These are phyloP conservation scores for Acropora tenuis DNA, from an alignment of 64 coral and sea anemone species.

Conservation along the genomic window DNA sequence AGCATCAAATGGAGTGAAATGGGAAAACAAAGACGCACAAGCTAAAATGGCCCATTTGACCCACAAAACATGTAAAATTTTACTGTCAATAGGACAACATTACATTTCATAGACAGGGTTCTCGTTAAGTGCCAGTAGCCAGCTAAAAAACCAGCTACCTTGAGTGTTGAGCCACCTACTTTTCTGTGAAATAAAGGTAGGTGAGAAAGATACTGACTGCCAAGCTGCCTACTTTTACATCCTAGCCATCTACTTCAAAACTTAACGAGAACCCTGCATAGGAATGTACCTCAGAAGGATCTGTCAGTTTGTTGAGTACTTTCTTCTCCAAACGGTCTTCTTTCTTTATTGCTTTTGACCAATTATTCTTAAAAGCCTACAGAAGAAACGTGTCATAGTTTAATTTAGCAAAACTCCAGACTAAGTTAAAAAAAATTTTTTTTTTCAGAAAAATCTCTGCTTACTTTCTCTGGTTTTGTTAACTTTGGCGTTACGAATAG, in stretches of 20 bases:
- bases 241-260: too few species aligned
- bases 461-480: constrained; percentile 12
- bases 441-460: not conserved
- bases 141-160: too few species aligned
- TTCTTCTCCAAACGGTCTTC: constrained; percentile 33
- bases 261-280: too few species aligned
- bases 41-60: too few species aligned
- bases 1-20: too few species aligned
- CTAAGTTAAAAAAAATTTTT: not conserved
- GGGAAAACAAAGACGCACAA: too few species aligned
- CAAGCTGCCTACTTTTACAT: too few species aligned
- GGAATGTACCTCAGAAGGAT: constrained; percentile 55
- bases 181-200: too few species aligned
- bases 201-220: too few species aligned
- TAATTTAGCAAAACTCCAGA: not conserved
- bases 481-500: constrained; percentile 34
- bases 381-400: not conserved
- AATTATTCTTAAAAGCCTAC: constrained; percentile 35
- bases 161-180: too few species aligned
- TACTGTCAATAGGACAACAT: too few species aligned
- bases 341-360: constrained; percentile 24
- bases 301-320: constrained; percentile 33
- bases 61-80: too few species aligned
- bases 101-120: not conserved
- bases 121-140: not conserved